Base-by-base conservation (phyloP, 2,797 vertebrate genomes). In the Lagocephalus sceleratus region DNA sequence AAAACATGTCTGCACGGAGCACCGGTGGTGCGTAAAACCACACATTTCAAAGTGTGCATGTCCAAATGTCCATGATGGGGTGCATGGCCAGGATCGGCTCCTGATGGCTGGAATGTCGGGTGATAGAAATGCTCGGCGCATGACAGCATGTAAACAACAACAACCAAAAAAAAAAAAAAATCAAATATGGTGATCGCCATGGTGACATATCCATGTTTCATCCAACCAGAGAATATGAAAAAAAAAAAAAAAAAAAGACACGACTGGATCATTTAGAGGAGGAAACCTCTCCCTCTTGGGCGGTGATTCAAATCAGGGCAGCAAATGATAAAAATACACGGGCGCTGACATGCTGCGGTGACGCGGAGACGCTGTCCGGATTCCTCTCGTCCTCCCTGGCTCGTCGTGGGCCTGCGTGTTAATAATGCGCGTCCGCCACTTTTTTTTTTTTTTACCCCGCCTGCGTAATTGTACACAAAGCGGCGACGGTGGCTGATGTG, bases 111-210 rank as follows among this genome's bases (percentile, higher is more conserved):
- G 55, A 78, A 88, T 87, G 85, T 74, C 44, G 57, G 71, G 69
- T 76, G 86, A 87, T 87, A 85, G 68, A 79, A 66, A 87, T 87
- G 87, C 76, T 86, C 81, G 85, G 87, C 57, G 81, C 85, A 85
- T 88, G 85, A 89, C 79, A 88, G 86, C 83, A 89, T 88, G 87
- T 87, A 86, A 89, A 88, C 85, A 87, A n/a, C n/a, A n/a, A n/a
- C n/a, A n/a, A n/a, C n/a, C n/a, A n/a, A n/a, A n/a, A n/a, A n/a
- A n/a, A n/a, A n/a, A n/a, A n/a, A n/a, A 85, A 87, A 87, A 85
- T 73, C 82, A 87, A 88, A 87, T 82, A 82, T 82, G 82, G 81
- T 87, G 86, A 87, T 84, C 61, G 65, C 81, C 82, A 87, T 86
- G 84, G 77, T 78, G 54, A 87, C 78, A 80, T 69, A 60, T 73